Conservation (phyloP, 2,797 vertebrate genomes). For the Gila robusta region DNA sequence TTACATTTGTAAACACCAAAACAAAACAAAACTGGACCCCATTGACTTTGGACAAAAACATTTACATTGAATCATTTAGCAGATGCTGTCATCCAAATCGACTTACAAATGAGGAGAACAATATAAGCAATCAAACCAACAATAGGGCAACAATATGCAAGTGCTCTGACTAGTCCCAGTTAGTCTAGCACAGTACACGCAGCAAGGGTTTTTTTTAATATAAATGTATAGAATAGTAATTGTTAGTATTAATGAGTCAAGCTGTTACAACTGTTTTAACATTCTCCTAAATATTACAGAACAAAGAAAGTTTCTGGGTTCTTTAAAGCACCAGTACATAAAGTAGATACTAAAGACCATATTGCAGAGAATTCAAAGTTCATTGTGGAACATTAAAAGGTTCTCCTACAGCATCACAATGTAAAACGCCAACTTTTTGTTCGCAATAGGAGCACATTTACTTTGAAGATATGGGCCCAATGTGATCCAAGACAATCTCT, state of each 20-base stretch:
- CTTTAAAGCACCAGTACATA: background rate
- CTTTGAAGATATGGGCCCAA: conserved; percentile 2
- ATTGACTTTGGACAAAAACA: background rate
- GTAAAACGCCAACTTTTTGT: background rate
- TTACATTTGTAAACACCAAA: background rate
- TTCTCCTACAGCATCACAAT: background rate
- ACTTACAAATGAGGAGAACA: too few species aligned
- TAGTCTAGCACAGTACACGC: too few species aligned
- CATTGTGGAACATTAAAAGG: background rate
- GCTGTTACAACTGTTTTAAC: too few species aligned
- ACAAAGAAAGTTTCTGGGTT: background rate
- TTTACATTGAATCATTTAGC: too few species aligned
- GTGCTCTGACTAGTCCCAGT: too few species aligned
- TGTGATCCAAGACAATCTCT: conserved; percentile 13
- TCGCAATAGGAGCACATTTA: background rate
- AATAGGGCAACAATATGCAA: too few species aligned
- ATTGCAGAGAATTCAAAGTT: background rate
- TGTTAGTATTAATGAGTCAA: too few species aligned
- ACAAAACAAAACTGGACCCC: background rate
- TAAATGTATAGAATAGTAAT: too few species aligned
- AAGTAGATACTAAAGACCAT: background rate
- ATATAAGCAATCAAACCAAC: too few species aligned
- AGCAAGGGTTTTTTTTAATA: too few species aligned
- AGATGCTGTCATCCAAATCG: too few species aligned
- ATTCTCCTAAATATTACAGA: background rate